Evolutionary conservation across 2,888 invertebrate genomes (phyloP).

Genomic region (Teinopalpus imperialis): DNA sequence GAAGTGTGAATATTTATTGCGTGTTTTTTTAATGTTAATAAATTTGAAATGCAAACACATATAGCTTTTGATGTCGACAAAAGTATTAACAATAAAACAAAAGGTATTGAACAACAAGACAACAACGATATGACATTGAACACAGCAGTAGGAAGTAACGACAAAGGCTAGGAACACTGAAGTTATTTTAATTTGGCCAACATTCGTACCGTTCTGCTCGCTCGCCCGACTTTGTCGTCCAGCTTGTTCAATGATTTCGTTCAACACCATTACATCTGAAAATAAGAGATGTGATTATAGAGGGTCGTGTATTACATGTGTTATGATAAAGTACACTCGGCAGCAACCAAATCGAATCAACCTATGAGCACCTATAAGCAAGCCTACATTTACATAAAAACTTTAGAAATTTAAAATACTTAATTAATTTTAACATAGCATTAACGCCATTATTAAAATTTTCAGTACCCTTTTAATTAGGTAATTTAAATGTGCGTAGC

Average conservation of each 20-base stretch:
- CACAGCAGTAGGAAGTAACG: slow-evolving; percentile 10
- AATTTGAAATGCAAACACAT: slow-evolving; percentile 31
- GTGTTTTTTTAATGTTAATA: slow-evolving; percentile 29
- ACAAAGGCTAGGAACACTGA: slow-evolving; percentile 21
- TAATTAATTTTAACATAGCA: too few relatives aligned
- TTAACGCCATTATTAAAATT: too few relatives aligned
- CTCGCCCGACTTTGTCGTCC: slow-evolving; percentile 92
- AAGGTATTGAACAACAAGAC: slow-evolving; percentile 46
- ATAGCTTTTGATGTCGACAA: slow-evolving; percentile 25
- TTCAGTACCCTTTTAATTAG: too few relatives aligned
- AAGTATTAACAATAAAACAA: slow-evolving; percentile 28
- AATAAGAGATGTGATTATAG: too few relatives aligned
- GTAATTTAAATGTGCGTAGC: too few relatives aligned
- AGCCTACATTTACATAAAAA: too few relatives aligned
- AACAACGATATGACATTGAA: slow-evolving; percentile 40
- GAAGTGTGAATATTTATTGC: slow-evolving; percentile 50
- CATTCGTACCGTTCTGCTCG: slow-evolving; percentile 91
- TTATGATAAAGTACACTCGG: too few relatives aligned
- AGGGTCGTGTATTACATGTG: too few relatives aligned
- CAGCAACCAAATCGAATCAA: too few relatives aligned
- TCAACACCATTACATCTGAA: slow-evolving; percentile 97
- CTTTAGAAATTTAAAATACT: too few relatives aligned
- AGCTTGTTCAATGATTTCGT: slow-evolving; percentile 98
- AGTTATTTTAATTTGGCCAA: slow-evolving; percentile 32
- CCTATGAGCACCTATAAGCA: too few relatives aligned